These are phyloP conservation scores for Alligator sinensis DNA, from an alignment of 2,113 vertebrate species.

Conservation along the genomic window DNA sequence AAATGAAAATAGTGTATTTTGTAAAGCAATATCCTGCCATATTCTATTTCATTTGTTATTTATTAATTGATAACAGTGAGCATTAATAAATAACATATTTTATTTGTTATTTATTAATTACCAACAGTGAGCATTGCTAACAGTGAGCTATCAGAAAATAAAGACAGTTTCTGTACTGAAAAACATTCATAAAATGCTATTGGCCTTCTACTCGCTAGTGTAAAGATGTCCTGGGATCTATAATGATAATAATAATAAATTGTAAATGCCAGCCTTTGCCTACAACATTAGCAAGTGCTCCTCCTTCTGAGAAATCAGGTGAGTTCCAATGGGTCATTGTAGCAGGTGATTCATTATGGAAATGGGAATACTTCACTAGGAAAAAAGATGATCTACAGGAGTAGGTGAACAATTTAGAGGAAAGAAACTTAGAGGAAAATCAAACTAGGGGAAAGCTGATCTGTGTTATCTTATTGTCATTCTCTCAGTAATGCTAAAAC, in stretches of 20 bases:
- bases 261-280: not conserved
- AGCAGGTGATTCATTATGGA: not conserved
- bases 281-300: not conserved
- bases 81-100: not conserved
- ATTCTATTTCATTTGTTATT: not conserved
- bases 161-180: not conserved
- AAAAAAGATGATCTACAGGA: not conserved
- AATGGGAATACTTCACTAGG: too few species aligned
- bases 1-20: not conserved
- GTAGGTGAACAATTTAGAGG: not conserved
- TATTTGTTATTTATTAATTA: too few species aligned
- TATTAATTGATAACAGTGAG: not conserved
- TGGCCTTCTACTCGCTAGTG: not conserved
- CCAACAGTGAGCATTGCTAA: too few species aligned
- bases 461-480: not conserved
- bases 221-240: not conserved
- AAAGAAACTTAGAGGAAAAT: not conserved
- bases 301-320: not conserved
- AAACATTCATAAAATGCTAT: not conserved
- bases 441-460: not conserved
- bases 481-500: not conserved
- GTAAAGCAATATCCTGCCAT: not conserved
- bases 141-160: not conserved
- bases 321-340: accelerated
- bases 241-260: not conserved